These are phyloP conservation scores for Sminthurides bifidus DNA, from an alignment of 1,140 invertebrate species.

Conservation along the genomic window DNA sequence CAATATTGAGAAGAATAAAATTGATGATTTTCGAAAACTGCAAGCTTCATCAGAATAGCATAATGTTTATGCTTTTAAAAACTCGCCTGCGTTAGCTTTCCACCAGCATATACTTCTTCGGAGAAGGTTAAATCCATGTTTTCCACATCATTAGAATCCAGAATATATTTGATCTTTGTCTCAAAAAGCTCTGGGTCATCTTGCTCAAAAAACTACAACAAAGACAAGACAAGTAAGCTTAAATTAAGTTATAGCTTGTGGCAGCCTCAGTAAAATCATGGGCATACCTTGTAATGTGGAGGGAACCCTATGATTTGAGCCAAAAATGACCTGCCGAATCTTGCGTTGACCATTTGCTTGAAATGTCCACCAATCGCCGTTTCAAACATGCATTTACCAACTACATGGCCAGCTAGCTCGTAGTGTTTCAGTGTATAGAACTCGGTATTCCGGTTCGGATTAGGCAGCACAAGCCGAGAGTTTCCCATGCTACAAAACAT, in stretches of 20 bases:
- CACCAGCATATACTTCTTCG: slow-evolving; percentile 74
- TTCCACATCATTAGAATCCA: slow-evolving; percentile 69
- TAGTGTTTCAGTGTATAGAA: slow-evolving; percentile 74
- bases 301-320: slow-evolving; percentile 83
- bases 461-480: slow-evolving; percentile 63
- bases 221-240: slow-evolving; percentile 5
- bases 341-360: slow-evolving; percentile 69
- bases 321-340: slow-evolving; percentile 80
- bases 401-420: slow-evolving; percentile 84
- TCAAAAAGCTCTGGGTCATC: slow-evolving; percentile 86
- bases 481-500: slow-evolving; percentile 59
- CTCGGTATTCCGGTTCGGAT: slow-evolving; percentile 55
- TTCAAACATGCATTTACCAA: slow-evolving; percentile 85
- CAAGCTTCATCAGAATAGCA: neutral
- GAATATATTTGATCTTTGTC: slow-evolving; percentile 81
- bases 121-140: slow-evolving; percentile 72
- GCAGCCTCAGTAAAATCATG: neutral
- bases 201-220: slow-evolving; percentile 76
- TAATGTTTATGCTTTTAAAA: neutral
- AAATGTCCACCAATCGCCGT: slow-evolving; percentile 77
- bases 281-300: slow-evolving; percentile 69
- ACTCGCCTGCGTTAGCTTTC: slow-evolving; percentile 45
- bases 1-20: neutral
- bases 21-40: neutral
- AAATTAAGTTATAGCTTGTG: neutral